Percentiles rank a stretch among this genome's conserved stretches.
Conservation (phyloP, 1,140 invertebrate genomes). For the Thaumetopoea pityocampa region DNA sequence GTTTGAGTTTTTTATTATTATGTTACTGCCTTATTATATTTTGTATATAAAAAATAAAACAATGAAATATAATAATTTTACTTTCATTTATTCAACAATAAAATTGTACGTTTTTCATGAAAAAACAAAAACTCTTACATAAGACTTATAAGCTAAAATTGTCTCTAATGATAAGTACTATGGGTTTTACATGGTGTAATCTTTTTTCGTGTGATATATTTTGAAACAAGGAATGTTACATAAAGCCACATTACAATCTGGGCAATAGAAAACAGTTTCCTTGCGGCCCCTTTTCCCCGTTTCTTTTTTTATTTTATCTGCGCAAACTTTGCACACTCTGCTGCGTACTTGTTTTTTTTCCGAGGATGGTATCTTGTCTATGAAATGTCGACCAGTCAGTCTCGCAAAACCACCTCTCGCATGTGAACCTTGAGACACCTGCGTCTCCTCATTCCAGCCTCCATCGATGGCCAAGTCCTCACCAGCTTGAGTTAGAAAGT, state of each 20-base stretch:
- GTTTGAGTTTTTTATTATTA: conserved; percentile 1
- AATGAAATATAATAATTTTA: not conserved
- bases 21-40: not conserved
- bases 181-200: conserved; percentile 13
- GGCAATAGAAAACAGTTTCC: conserved; percentile 26
- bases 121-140: conserved; percentile 15
- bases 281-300: conserved; percentile 28
- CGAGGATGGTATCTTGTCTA: conserved; percentile 20
- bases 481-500: too few relatives aligned
- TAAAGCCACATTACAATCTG: conserved; percentile 25
- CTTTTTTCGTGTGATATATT: conserved; percentile 19
- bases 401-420: not conserved
- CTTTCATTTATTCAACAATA: not conserved
- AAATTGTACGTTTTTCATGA: conserved; percentile 3
- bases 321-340: conserved; percentile 31
- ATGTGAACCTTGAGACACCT: conserved; percentile 2
- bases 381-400: conserved; percentile 17
- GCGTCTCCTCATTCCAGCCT: not conserved
- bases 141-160: conserved; percentile 3
- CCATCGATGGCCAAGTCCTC: not conserved
- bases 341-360: conserved; percentile 13
- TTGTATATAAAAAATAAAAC: conserved; percentile 3
- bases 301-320: conserved; percentile 20
- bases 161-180: too few relatives aligned
- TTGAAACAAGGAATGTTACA: conserved; percentile 21